phyloP scores from a whole-genome alignment of 2,888 invertebrate genomes.

The Prenolepis imparis region DNA sequence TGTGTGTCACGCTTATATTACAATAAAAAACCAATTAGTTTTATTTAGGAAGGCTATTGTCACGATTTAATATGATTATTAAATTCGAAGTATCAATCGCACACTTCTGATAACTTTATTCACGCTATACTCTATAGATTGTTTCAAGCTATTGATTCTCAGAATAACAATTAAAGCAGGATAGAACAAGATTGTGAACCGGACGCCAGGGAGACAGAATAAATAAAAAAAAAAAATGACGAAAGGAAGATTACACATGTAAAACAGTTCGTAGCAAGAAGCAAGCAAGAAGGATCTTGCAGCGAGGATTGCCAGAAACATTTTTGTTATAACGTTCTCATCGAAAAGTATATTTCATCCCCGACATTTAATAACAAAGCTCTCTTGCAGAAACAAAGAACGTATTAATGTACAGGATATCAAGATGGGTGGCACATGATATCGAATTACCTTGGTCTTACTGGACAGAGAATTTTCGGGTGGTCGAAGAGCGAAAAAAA shows the following conservation, averaged over 20 bases:
- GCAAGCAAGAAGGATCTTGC: background rate
- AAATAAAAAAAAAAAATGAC: slow-evolving; percentile 6
- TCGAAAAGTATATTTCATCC: slow-evolving; percentile 29
- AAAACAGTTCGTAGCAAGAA: background rate
- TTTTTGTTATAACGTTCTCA: background rate
- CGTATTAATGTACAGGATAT: slow-evolving; percentile 60
- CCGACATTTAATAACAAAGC: slow-evolving; percentile 28
- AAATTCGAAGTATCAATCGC: background rate
- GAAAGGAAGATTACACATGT: background rate
- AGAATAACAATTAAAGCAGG: background rate
- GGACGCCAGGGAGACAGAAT: background rate
- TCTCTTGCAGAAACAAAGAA: slow-evolving; percentile 51
- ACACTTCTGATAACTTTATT: background rate
- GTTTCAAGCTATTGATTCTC: background rate
- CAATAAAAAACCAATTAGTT: background rate
- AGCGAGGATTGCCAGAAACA: background rate
- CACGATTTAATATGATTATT: slow-evolving; percentile 14
- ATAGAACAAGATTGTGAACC: background rate
- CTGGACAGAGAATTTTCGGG: slow-evolving; percentile 71
- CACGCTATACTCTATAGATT: background rate
- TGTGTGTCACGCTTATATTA: background rate
- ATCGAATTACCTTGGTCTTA: slow-evolving; percentile 70
- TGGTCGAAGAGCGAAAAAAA: slow-evolving; percentile 70
- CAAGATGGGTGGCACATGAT: slow-evolving; percentile 59
- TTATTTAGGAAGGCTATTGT: background rate